Conservation (phyloP, 2,113 vertebrate species). For the Nettapus auritus region DNA sequence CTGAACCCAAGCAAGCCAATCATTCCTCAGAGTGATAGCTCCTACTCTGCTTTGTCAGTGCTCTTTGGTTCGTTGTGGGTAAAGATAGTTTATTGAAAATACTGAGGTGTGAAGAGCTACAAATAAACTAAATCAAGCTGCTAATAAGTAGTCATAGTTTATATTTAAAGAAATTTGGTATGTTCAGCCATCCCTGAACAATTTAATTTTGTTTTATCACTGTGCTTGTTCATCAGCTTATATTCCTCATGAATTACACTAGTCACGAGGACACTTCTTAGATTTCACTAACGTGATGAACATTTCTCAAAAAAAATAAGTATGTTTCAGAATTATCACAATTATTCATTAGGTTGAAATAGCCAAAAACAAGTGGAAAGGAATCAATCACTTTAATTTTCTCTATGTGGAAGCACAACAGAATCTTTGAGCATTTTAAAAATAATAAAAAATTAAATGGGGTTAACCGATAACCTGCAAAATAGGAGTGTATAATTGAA, state of each 20-base stretch:
- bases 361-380: neutral
- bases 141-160: neutral
- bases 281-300: neutral
- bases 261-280: neutral
- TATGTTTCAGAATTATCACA: neutral
- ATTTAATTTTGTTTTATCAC: neutral
- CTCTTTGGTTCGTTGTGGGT: neutral
- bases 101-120: neutral
- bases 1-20: neutral
- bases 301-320: neutral
- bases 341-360: neutral
- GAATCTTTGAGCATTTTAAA: slow-evolving; percentile 2
- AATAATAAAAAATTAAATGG: neutral
- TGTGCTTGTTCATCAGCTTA: neutral
- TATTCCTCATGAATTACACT: neutral
- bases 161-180: neutral
- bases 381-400: neutral
- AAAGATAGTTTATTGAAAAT: slow-evolving; percentile 32
- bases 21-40: neutral
- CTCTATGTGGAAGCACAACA: neutral
- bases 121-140: slow-evolving; percentile 6
- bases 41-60: neutral
- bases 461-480: neutral
- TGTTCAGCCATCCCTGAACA: neutral
- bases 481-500: slow-evolving; percentile 14